Evolutionary conservation across 1,140 invertebrate species (phyloP), one percentile per base, ranked within the genome.

Genomic region (Nautilus pompilius): DNA sequence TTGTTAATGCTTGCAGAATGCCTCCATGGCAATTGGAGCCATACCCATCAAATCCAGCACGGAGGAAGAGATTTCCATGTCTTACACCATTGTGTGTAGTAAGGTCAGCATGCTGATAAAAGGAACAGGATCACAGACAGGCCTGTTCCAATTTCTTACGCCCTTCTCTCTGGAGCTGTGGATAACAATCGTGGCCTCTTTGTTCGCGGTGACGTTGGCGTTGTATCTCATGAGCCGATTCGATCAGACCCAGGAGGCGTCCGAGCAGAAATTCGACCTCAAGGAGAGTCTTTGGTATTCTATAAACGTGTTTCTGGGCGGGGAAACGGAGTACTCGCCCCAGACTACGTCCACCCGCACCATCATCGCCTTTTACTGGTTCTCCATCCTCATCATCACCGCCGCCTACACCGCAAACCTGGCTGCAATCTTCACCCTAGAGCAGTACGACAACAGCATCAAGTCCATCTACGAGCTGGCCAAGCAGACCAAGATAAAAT

Each of bases 231-330:
- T 79, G 75, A 71, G 66, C 32, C 68, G 65, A 22, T 78, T 72
- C 48, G 77, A 80, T 53, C 65, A 65, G 28, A 72, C 67, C 8
- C 68, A 75, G 48, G 46, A 54, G 22, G 58, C 53, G 20, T 62
- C 70, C 17, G 68, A 72, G 26, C 71, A 76, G 51, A 66, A 63
- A 36, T 80, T 80, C 67, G 73, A 77, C 62, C 62, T 80, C 8
- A 78, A 77, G 56, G 78, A 80, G 81, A 94, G 92, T 71, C 91
- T 96, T 73, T 96, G 94, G 94, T 96, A 96, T 77, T 91, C 93
- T 0, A 76, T 96, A 20, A 96, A 93, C 1, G 93, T 93, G 2
- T 92, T 96, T 72, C 94, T 93, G 0, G 72, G 74, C 68, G 67
- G 95, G 83, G 74, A 72, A 22, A 73, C 76, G 0, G 80, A 81